A percentile compares a stretch with the other conserved stretches of the same genome.
phyloP scores from a whole-genome alignment of 2,113 vertebrate genomes.

The Galbula dea region DNA sequence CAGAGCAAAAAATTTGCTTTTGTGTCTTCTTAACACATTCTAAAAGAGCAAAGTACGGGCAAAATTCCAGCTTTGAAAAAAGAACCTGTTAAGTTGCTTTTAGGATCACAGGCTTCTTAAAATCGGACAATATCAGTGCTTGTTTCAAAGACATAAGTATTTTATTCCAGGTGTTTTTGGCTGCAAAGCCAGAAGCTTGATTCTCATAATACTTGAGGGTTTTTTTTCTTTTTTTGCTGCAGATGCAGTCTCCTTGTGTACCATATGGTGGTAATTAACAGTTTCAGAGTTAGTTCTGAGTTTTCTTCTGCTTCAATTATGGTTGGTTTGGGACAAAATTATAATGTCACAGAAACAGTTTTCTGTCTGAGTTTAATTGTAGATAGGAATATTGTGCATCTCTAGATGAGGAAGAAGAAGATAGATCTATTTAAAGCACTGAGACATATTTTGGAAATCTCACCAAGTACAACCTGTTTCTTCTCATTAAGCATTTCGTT shows the following conservation, averaged over 20 bases:
- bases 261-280: slow-evolving; percentile 58
- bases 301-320: slow-evolving; percentile 28
- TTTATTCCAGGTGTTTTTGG: slow-evolving; percentile 51
- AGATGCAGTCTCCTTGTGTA: not conserved
- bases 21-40: not conserved
- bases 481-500: not conserved
- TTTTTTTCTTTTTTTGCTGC: not conserved
- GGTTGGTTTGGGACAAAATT: slow-evolving; percentile 3
- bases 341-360: slow-evolving; percentile 26
- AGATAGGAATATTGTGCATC: not conserved
- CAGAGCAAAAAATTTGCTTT: not conserved
- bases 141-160: not conserved
- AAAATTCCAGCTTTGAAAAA: slow-evolving; percentile 36
- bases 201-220: not conserved
- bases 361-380: slow-evolving; percentile 35
- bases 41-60: slow-evolving; percentile 14
- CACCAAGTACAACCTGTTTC: not conserved
- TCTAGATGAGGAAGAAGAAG: not conserved
- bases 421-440: not conserved
- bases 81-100: not conserved
- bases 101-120: not conserved
- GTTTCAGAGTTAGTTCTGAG: slow-evolving; percentile 36
- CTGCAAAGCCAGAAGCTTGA: not conserved
- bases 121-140: not conserved
- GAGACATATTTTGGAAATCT: not conserved